Base-by-base conservation (phyloP, 2,113 vertebrate species). In the Strix uralensis region DNA sequence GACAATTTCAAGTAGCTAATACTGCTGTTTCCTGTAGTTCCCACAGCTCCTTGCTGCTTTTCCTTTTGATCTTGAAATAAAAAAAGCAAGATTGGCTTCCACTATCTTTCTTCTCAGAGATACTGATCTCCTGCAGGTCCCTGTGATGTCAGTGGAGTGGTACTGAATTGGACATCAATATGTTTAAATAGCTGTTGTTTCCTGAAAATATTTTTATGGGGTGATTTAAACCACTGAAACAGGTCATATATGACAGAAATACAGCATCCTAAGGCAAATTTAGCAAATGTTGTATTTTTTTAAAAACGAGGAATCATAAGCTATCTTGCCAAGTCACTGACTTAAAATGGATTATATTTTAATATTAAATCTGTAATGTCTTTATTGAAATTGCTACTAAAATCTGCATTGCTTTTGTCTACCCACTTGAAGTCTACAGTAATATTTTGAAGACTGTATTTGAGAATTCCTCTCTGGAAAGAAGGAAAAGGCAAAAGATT, bases 61-160 rank as follows among this genome's bases (percentile, higher is more conserved):
- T 80, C 46, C 59, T 58, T 97, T 95, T 95, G 81, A 94, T 96
- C 66, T 27, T 69, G 55, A 89, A 92, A 79, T 75, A 75, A 80
- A 65, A 87, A 94, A 81, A 95, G 51, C 40, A 51, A 75, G 66
- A 94, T 77, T 81, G 71, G 54, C 30, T 44, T 94, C 36, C 4
- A 3, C 91, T 75, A 4, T 61, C 61, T 65, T 70, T 71, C 44
- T 81, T 84, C 65, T 92, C 40, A 51, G 77, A 88, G 69, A 61
- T 75, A 75, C 3, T 77, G 40, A 88, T 94, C 89, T 96, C 91
- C 73, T 91, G 83, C 54, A 58, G 83, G 54, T 91, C 61, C 32
- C 65, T 92, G 47, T 92, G 72, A 86, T 93, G 83, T 74, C 1
- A 0, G 61, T 86, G 55, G 82, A 74, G 40, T 59, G 61, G 38